Conservation (phyloP, 2,113 vertebrate species). For the Xiphorhynchus elegans region DNA sequence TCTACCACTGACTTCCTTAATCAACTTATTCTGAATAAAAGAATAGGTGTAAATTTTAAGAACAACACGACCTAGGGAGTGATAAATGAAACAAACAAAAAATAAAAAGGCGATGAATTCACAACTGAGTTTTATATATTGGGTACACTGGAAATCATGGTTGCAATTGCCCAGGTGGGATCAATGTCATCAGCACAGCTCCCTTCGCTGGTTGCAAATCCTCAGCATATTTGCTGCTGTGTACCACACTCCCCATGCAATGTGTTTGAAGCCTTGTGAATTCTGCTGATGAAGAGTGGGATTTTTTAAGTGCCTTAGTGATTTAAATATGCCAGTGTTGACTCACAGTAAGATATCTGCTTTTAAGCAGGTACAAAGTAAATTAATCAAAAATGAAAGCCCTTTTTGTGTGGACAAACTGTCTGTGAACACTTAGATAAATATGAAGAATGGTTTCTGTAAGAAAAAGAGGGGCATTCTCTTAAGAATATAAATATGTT, state of each 20-base stretch:
- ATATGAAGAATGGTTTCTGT: not conserved
- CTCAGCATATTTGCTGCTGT: not conserved
- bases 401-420: not conserved
- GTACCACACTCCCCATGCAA: not conserved
- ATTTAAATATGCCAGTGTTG: not conserved
- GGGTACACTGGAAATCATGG: not conserved
- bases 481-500: not conserved
- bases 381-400: conserved; percentile 9
- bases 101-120: not conserved
- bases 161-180: not conserved
- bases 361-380: not conserved
- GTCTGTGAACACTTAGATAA: not conserved
- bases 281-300: not conserved
- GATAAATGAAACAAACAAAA: not conserved
- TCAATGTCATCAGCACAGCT: not conserved
- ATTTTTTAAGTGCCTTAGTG: not conserved
- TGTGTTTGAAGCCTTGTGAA: not conserved
- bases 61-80: not conserved
- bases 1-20: not conserved
- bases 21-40: not conserved
- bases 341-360: not conserved
- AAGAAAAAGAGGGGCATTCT: not conserved
- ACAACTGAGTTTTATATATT: not conserved
- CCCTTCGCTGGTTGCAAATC: not conserved
- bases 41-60: not conserved